Conservation (phyloP, 2,113 vertebrate species). For the Sturnus vulgaris region DNA sequence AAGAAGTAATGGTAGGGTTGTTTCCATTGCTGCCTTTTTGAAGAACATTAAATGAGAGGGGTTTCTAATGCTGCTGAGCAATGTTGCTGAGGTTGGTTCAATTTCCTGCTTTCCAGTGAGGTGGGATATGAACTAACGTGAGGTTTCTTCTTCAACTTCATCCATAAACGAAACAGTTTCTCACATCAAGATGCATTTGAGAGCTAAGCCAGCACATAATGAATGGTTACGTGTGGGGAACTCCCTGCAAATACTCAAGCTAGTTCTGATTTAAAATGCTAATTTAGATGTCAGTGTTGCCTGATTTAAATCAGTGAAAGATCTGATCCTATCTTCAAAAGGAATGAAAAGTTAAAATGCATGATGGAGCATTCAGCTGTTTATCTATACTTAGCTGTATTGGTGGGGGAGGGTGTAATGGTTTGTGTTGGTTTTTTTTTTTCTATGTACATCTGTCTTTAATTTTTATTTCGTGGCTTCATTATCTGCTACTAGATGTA, state of each 20-base stretch:
- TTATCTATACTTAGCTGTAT: neutral
- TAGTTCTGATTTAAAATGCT: neutral
- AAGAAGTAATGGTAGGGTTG: neutral
- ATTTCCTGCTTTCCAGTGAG: neutral
- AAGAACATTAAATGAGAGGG: neutral
- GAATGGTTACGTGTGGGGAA: neutral
- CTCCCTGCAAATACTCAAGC: neutral
- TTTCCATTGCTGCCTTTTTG: neutral
- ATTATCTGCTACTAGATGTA: neutral
- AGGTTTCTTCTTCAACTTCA: neutral
- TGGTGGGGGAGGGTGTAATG: fast-evolving
- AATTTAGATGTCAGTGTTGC: neutral
- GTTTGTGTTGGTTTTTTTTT: neutral
- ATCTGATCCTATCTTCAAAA: neutral
- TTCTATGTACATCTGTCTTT: neutral
- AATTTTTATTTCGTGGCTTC: neutral
- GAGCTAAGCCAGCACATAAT: neutral
- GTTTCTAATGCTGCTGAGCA: neutral
- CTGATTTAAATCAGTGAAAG: neutral
- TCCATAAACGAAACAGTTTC: neutral
- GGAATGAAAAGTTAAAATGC: neutral
- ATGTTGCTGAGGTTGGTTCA: neutral
- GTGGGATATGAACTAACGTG: neutral
- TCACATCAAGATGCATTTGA: neutral
- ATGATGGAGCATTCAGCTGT: neutral